Evolutionary conservation across 2,113 vertebrate genomes (phyloP), one percentile per base, ranked within the genome.

Genomic region (Carlito syrichta): DNA sequence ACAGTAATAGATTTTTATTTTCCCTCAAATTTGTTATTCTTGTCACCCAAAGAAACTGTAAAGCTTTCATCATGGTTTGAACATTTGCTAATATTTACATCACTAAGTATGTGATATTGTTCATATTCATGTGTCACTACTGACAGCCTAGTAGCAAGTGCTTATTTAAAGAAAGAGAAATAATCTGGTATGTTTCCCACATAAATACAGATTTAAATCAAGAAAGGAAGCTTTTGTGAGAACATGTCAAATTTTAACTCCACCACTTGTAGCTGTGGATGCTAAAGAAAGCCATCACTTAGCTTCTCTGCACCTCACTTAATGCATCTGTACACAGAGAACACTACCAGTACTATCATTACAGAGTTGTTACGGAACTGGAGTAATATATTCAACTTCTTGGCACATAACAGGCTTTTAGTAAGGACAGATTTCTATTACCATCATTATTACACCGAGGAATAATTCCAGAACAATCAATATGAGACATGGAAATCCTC

Each of bases 1-100:
- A 92, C 89, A 94, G 54, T 89, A 92, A 92, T 62, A 43, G 35
- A 89, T 60, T 96, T 89, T 77, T 66, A 78, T 45, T 89, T 91
- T 79, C 68, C 32, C 92, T 93, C 43, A 83, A 50, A 81, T 92
- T 63, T 91, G 50, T 40, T 82, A 89, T 43, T 92, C 76, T 93
- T 82, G 78, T 25, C 27, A 85, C 27, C 38, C 8, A 22, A 13
- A 58, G 68, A 74, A 56, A 56, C 13, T 81, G 1, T 30, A 71
- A 71, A 95, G 58, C 78, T 77, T 82, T 90, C 68, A 93, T 27
- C 23, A 19, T 27, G 45, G 83, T 68, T 45, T 79, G 86, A 66
- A 69, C 54, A 82, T 56, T 89, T 91, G 25, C 84, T 43, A 74
- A 83, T 43, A 68, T 69, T 58, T 73, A 50, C 20, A 89, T 52